Base-by-base conservation (phyloP, 35 echinoderm and acorn worm genomes). In the Eucidaris tribuloides region DNA sequence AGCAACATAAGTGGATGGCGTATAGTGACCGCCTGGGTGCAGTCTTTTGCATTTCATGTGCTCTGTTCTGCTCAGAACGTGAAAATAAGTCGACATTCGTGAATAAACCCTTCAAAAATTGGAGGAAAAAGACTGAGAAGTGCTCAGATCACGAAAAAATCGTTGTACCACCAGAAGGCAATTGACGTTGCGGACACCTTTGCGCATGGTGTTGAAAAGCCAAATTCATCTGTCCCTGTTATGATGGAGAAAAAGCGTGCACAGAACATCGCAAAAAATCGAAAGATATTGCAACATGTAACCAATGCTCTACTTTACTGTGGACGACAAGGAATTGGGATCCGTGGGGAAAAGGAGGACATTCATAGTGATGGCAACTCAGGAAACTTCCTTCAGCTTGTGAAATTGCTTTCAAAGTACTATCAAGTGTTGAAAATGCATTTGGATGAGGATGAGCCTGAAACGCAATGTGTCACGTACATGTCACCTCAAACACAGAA, bases 21-120 rank as follows among this genome's bases (percentile, higher is more conserved):
- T 79, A 79, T 55, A 81, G 78, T 34, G n/a, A 59, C 34, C 43
- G 60, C 36, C 33, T 81, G 31, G 48, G 37, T 81, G 46, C 43
- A 39, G 77, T 81, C 20, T 57, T 45, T 46, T 81, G 78, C 49
- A 22, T 81, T 15, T 30, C 50, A 0, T 81, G 78, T 81, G 49
- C 78, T 0, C 78, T 81, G 25, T 77, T 77, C 27, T 43, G 72
- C 37, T 30, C 19, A 32, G 2, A 81, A 46, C 25, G 78, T 33
- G 45, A 59, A 20, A 58, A 30, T 9, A 81, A 81, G 11, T 46
- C 43, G 11, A 19, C 23, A 13, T 52, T 81, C 35, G 78, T 81
- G 18, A 81, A 81, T 59, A 20, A 30, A 9, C 78, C 78, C 11
- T 81, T 81, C 50, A 56, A 24, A n/a, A 81, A 81, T 17, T 81